Evolutionary conservation across 2,888 invertebrate species (phyloP).

Genomic region (Acleris emargana): DNA sequence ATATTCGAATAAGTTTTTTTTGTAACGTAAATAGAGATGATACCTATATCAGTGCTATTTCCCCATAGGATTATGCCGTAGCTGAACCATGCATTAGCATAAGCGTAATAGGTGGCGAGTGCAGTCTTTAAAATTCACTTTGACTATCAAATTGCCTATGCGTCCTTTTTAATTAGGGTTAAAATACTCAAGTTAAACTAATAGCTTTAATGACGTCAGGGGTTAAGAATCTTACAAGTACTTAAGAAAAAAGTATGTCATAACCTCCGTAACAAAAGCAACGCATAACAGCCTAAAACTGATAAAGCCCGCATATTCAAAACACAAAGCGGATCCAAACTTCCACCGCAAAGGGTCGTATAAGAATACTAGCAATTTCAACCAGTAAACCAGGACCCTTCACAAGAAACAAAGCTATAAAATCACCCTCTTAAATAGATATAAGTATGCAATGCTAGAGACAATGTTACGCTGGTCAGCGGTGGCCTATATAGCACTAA

Average conservation of each 20-base stretch:
- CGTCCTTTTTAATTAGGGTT: no score
- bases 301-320: slow-evolving; percentile 29
- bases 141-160: no score
- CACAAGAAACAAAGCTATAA: slow-evolving; percentile 7
- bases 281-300: slow-evolving; percentile 20
- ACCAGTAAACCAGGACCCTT: slow-evolving; percentile 25
- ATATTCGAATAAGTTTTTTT: no score
- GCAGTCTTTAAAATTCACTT: no score
- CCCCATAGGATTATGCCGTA: no score
- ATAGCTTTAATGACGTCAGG: no score
- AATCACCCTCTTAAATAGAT: slow-evolving; percentile 15
- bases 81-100: no score
- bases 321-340: slow-evolving; percentile 28
- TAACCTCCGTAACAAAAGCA: background rate
- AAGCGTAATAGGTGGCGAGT: no score
- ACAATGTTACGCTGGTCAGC: slow-evolving; percentile 36
- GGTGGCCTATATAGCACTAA: slow-evolving; percentile 50
- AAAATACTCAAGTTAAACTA: no score
- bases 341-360: slow-evolving; percentile 27
- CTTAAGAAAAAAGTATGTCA: slow-evolving; percentile 7
- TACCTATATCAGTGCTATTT: no score
- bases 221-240: background rate
- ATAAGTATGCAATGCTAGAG: slow-evolving; percentile 19
- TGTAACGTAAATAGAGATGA: no score
- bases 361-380: slow-evolving; percentile 29